Percentiles rank a stretch among this genome's conserved stretches.
Conservation (phyloP, 2,888 invertebrate species). For the Ophonus ardosiacus region DNA sequence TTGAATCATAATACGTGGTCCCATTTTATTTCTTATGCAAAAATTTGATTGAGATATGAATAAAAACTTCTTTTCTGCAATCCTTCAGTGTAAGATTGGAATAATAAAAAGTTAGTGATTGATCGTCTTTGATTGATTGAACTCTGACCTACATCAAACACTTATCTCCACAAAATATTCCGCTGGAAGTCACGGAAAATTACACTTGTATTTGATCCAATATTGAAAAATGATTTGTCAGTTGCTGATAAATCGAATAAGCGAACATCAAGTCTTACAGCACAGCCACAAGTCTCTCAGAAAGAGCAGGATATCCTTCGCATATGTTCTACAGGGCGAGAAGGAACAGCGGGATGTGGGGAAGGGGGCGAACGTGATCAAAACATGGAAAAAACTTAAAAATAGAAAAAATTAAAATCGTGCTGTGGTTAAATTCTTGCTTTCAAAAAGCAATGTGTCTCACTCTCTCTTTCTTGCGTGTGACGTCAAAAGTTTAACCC, state of each 20-base stretch:
- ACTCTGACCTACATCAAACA: conserved; percentile 20
- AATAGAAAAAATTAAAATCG: no score
- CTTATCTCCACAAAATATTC: conserved; percentile 14
- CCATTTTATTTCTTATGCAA: no score
- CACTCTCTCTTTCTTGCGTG: no score
- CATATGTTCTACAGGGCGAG: background rate
- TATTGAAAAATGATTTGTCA: conserved; percentile 71
- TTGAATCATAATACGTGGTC: no score
- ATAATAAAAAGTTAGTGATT: background rate
- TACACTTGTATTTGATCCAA: conserved; percentile 69
- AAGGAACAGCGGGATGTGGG: background rate
- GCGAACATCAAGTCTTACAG: conserved; percentile 4
- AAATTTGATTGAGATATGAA: background rate
- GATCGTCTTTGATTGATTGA: background rate
- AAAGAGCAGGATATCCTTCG: background rate
- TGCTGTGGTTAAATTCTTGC: no score
- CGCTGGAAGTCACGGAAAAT: conserved; percentile 68
- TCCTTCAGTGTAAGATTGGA: background rate
- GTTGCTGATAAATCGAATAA: conserved; percentile 48
- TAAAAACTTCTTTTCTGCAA: background rate
- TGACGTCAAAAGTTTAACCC: no score
- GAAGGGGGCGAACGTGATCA: no score
- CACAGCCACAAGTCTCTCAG: conserved; percentile 11
- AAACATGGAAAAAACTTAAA: no score
- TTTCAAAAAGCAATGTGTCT: no score